phyloP scores from a whole-genome alignment of 2,113 vertebrate species.

The Bubalus kerabau region DNA sequence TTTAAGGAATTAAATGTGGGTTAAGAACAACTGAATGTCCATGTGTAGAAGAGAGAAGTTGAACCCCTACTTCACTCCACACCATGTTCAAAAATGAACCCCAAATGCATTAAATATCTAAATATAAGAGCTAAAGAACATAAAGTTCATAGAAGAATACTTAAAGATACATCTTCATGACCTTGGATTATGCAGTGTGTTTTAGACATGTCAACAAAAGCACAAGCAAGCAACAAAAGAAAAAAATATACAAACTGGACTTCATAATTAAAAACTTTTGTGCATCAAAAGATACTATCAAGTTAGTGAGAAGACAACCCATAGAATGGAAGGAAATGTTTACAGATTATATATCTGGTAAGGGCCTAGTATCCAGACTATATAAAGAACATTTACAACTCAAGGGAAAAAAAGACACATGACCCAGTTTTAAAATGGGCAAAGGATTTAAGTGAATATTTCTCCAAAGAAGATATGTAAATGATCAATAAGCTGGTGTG shows the following conservation, averaged over 20 bases:
- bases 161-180: background rate
- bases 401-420: background rate
- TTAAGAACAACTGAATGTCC: background rate
- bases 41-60: background rate
- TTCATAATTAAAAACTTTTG: background rate
- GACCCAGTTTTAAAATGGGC: background rate
- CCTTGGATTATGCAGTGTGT: background rate
- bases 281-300: background rate
- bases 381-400: background rate
- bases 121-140: background rate
- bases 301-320: background rate
- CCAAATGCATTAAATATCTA: background rate
- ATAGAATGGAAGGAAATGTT: background rate
- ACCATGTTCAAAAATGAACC: background rate
- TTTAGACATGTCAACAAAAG: conserved; percentile 7
- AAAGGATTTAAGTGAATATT: background rate
- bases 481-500: background rate
- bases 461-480: background rate
- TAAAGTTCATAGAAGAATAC: background rate
- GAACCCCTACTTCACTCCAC: background rate
- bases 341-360: background rate
- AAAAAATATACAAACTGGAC: background rate
- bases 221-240: background rate
- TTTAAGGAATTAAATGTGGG: background rate
- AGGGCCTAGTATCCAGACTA: background rate